Evolutionary conservation across 2,888 invertebrate species (phyloP).

Genomic region (Sphaeridia pumilis): DNA sequence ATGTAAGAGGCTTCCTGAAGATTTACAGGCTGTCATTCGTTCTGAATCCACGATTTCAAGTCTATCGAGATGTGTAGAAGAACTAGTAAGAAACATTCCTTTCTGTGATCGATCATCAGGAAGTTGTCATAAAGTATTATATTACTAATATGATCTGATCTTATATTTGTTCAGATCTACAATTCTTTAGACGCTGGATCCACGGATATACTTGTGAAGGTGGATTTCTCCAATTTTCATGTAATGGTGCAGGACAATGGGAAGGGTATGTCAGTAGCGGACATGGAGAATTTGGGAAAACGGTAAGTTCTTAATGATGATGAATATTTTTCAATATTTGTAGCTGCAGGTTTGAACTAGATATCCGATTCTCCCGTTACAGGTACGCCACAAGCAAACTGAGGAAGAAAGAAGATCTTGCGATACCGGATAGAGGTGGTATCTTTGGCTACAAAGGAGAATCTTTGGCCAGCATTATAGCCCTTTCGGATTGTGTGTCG

Average conservation of each 20-base stretch:
- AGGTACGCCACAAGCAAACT: conserved; percentile 56
- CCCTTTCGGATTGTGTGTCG: conserved; percentile 47
- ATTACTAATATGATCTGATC: conserved; percentile 6
- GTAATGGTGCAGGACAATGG: conserved; percentile 72
- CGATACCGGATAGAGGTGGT: conserved; percentile 39
- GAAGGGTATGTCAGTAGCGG: conserved; percentile 48
- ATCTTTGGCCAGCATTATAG: conserved; percentile 52
- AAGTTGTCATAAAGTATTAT: neutral
- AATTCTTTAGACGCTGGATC: conserved; percentile 61
- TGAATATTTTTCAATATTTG: conserved; percentile 9
- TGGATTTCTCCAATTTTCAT: conserved; percentile 49
- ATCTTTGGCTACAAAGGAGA: conserved; percentile 59
- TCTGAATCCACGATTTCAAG: conserved; percentile 49
- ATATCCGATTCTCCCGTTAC: conserved; percentile 20
- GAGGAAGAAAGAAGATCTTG: conserved; percentile 44
- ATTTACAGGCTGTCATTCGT: conserved; percentile 46
- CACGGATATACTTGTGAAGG: conserved; percentile 55
- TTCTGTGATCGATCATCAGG: too few species aligned
- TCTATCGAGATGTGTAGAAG: conserved; percentile 50
- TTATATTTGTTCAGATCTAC: conserved; percentile 51
- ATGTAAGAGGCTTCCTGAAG: conserved; percentile 36
- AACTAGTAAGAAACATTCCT: conserved; percentile 45
- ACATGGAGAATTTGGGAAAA: conserved; percentile 49
- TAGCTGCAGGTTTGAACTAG: neutral
- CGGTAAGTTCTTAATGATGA: conserved; percentile 38